Evolutionary conservation across 2,797 vertebrate species (phyloP), one percentile per base, ranked within the genome.

Genomic region (Eleutherodactylus coqui): DNA sequence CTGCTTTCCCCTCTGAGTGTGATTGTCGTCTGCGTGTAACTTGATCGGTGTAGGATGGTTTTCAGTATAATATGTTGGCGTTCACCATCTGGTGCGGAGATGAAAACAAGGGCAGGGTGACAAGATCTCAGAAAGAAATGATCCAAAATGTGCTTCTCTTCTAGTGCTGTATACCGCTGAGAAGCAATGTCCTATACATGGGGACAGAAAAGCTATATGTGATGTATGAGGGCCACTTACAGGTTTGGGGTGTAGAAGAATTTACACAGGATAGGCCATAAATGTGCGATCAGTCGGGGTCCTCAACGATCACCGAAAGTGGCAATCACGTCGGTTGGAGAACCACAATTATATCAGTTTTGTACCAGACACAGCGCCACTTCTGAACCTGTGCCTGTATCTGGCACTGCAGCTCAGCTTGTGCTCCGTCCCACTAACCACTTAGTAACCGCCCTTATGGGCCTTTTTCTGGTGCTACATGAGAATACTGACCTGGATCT

Each of bases 81-180:
- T 38, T 60, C 19, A 13, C 76, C 76, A 85, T 80, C 64, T 80
- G 77, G 84, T 43, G 29, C 41, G 27, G 19, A 70, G 60, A 77
- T 64, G 82, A 51, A 55, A 76, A 64, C 70, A 75, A 62, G 82
- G 82, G 70, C 70, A 83, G 69, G 51, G 51, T 19, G 53, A 75
- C 53, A 75, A 41, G 64, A n/a, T 51, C 79, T 82, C 45, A 8
- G 43, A 38, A 16, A n/a, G 64, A 36, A 72, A 67, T 49, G 6
- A 51, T 51, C 36, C 67, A 29, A 16, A 36, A 70, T n/a, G 29
- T 27, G 10, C 21, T 24, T 29, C 4, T 19, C n/a, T 47, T 58
- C 16, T 5, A 4, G 9, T 2, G n/a, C 36, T 49, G 45, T 10
- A 75, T 38, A 34, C 73, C 21, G 38, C 5, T 45, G 58, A 4